Percentiles rank a stretch among this genome's conserved stretches.
These are phyloP conservation scores for Allobates femoralis DNA, from an alignment of 2,797 vertebrate genomes.

Conservation along the genomic window DNA sequence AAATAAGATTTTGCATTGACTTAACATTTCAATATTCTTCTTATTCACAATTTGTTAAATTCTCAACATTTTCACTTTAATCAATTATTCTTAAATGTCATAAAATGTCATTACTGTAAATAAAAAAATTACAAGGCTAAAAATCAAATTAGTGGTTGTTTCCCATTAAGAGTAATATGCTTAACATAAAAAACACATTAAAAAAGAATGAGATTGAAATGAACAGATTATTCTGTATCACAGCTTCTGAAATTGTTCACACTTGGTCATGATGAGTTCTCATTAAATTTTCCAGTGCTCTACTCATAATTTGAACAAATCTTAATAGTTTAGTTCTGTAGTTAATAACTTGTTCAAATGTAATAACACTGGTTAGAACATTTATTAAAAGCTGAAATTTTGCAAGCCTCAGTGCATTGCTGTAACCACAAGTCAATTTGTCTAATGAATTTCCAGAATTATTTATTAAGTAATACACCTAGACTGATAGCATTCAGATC, in stretches of 20 bases:
- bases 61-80: background rate
- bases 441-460: background rate
- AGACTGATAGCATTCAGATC: background rate
- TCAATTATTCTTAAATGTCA: constrained; percentile 36
- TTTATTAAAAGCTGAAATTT: constrained; percentile 15
- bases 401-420: constrained; percentile 8
- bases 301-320: constrained; percentile 61
- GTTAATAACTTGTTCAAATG: constrained; percentile 37
- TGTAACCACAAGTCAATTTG: constrained; percentile 6
- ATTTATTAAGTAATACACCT: background rate
- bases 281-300: constrained; percentile 55
- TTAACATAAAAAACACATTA: constrained; percentile 68
- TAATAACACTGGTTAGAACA: constrained; percentile 7
- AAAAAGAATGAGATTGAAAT: constrained; percentile 66
- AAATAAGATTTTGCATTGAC: background rate
- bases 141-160: constrained; percentile 57
- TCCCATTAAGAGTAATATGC: constrained; percentile 64
- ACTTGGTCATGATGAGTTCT: constrained; percentile 65
- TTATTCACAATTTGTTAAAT: background rate
- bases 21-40: background rate
- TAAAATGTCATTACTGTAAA: constrained; percentile 35
- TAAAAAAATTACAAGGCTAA: constrained; percentile 40
- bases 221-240: constrained; percentile 63
- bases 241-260: constrained; percentile 57
- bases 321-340: constrained; percentile 58